phyloP scores from a whole-genome alignment of 2,113 vertebrate genomes.

The Pholis gunnellus region DNA sequence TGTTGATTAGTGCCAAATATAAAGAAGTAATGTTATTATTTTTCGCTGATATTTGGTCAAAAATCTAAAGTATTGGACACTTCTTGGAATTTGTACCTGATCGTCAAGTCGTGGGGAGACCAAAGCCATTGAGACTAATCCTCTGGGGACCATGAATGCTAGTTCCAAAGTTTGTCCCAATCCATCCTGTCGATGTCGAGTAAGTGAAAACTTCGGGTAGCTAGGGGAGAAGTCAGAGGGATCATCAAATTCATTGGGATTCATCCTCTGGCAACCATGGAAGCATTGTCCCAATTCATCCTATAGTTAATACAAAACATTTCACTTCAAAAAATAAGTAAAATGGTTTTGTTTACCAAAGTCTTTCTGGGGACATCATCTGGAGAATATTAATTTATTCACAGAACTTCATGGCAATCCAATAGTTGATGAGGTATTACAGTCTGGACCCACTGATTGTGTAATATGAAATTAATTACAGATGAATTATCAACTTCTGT shows the following conservation, averaged over 20 bases:
- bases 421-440: background rate
- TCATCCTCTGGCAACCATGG: background rate
- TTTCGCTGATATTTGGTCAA: background rate
- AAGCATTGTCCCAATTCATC: background rate
- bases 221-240: background rate
- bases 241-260: background rate
- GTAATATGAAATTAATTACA: no score
- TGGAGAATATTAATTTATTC: background rate
- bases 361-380: background rate
- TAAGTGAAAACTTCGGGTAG: background rate
- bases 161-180: background rate
- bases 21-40: background rate
- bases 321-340: background rate
- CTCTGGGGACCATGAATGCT: background rate
- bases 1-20: background rate
- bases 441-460: no score
- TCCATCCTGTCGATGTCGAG: background rate
- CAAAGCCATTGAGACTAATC: background rate
- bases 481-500: no score
- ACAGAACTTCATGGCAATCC: background rate
- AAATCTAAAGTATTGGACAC: no score
- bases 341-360: no score
- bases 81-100: no score
- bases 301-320: background rate
- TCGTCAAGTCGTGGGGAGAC: no score